Evolutionary conservation across 2,888 invertebrate species (phyloP).

Genomic region (Drosophila nr. fundita): DNA sequence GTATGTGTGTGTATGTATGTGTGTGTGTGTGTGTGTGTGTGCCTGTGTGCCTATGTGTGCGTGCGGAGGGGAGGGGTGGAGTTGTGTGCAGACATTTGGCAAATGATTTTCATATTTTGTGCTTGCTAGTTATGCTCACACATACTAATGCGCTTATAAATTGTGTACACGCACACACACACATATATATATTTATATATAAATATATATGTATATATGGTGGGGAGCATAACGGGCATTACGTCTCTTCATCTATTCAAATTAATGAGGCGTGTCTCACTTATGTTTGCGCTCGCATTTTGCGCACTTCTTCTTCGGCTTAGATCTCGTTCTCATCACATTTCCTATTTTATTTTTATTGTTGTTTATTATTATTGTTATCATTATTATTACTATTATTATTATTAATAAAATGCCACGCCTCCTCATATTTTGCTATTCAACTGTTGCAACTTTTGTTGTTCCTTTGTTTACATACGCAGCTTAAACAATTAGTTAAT

Average conservation of each 20-base stretch:
- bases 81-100: slow-evolving; percentile 47
- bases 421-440: neutral
- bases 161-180: neutral
- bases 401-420: slow-evolving; percentile 10
- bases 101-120: slow-evolving; percentile 76
- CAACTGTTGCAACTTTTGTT: slow-evolving; percentile 17
- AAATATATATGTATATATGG: neutral
- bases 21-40: slow-evolving; percentile 7
- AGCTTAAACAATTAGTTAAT: slow-evolving; percentile 71
- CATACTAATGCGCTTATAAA: slow-evolving; percentile 51
- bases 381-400: neutral
- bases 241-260: slow-evolving; percentile 51
- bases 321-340: slow-evolving; percentile 10
- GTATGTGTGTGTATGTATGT: neutral
- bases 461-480: slow-evolving; percentile 35
- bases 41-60: neutral
- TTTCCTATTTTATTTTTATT: slow-evolving; percentile 45
- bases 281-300: slow-evolving; percentile 55
- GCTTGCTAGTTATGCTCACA: slow-evolving; percentile 53
- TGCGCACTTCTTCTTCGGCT: slow-evolving; percentile 11
- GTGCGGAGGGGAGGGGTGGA: neutral
- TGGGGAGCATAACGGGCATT: slow-evolving; percentile 2
- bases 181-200: neutral
- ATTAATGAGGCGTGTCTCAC: slow-evolving; percentile 74
- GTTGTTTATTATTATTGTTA: slow-evolving; percentile 45